Percentiles rank a stretch among this genome's conserved stretches.
phyloP scores from a whole-genome alignment of 2,888 invertebrate species.

The Neoitamus cyanurus region DNA sequence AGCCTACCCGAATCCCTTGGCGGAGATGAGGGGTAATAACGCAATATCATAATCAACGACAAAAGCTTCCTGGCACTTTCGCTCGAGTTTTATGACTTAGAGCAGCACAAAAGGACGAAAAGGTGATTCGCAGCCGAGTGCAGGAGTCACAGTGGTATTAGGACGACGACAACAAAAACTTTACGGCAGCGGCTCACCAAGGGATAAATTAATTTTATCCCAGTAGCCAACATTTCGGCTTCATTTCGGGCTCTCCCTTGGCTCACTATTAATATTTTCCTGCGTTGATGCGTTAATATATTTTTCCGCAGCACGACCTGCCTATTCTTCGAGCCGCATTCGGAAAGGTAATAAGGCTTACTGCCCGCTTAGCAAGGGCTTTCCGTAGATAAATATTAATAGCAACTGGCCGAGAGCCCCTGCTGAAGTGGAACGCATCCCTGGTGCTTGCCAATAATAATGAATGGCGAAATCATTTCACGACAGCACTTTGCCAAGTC shows the following conservation, averaged over 20 bases:
- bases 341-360: background rate
- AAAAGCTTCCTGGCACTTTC: slow-evolving; percentile 31
- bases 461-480: slow-evolving; percentile 30
- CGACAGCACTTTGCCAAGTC: slow-evolving; percentile 17
- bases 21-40: slow-evolving; percentile 31
- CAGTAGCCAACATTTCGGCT: background rate
- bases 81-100: slow-evolving; percentile 26
- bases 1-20: background rate
- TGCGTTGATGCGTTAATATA: background rate
- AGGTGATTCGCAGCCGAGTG: slow-evolving; percentile 23
- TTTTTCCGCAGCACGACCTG: background rate
- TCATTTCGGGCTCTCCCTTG: background rate
- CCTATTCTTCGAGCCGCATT: background rate
- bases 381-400: background rate
- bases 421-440: background rate
- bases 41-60: slow-evolving; percentile 39
- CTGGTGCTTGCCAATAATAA: background rate
- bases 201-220: slow-evolving; percentile 40
- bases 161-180: slow-evolving; percentile 25
- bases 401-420: background rate
- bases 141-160: slow-evolving; percentile 24
- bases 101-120: slow-evolving; percentile 26
- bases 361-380: background rate
- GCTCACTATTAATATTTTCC: background rate
- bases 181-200: slow-evolving; percentile 1